Base-by-base conservation (phyloP, 1,140 invertebrate species). In the Aphelinus certus region DNA sequence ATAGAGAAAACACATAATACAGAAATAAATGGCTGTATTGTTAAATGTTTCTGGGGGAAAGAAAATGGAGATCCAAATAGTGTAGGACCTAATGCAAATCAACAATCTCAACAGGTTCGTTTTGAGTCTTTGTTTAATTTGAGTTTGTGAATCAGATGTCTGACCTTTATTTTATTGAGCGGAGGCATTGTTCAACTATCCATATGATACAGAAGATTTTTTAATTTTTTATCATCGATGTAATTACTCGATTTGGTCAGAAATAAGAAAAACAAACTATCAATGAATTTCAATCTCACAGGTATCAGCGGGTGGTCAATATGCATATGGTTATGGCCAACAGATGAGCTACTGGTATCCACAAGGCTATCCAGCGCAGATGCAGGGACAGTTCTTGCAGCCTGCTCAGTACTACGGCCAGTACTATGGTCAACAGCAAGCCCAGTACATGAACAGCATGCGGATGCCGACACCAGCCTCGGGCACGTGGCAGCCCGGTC, bases 21-120 rank as follows among this genome's bases (percentile, higher is more conserved):
- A 72, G 97, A 99, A 88, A 95, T 99, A 74, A 96, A 95, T 84
- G 98, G 98, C 26, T 95, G 98, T 84, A 92, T 93, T 75, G 97
- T 99, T 7, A 99, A 99, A 90, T 99, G 98, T 89, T 99, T 98
- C 85, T 99, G 98, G 98, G 98, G 98, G 7, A 99, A 99, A 88
- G 97, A 99, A 84, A 92, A 92, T 7, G 92, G 92, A 1, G 93
- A 94, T 87, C 92, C 92, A 6, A 93, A 92, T 77, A 92, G 92
- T 77, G 89, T 88, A 60, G 87, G 87, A 71, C 85, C 86, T 61
- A 88, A 88, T 80, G 86, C 87, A 51, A 88, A 87, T 83, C 88
- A 89, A 55, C 89, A 90, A 81, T 86, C 89, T 81, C 89, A 90
- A 85, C 89, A 90, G 83, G 87, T 87, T 77, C 73, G 66, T 82